Percentiles rank a stretch among this genome's conserved stretches.
Evolutionary conservation across 2,797 vertebrate species (phyloP).

Genomic region (Callimico goeldii): DNA sequence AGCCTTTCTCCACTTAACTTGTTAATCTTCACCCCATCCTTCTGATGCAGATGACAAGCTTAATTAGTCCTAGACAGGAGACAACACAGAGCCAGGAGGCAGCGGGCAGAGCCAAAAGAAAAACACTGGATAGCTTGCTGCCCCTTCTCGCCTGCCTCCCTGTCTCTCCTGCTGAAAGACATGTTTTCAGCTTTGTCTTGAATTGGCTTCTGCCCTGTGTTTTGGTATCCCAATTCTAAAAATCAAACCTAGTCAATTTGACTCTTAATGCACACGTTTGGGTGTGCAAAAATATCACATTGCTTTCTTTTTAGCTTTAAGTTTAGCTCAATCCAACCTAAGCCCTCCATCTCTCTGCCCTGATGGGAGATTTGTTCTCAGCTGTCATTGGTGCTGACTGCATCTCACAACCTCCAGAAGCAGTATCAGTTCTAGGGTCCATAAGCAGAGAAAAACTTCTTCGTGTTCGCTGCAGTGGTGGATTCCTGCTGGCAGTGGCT

Average conservation of each 20-base stretch:
- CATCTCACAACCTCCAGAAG: too few relatives aligned
- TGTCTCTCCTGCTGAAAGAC: constrained; percentile 41
- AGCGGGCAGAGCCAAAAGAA: constrained; percentile 6
- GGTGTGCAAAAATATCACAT: background rate
- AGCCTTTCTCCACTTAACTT: constrained; percentile 65
- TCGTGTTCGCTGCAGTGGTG: background rate
- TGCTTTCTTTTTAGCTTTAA: background rate
- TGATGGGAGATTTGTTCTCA: background rate
- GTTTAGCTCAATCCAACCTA: background rate
- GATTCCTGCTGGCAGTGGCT: background rate
- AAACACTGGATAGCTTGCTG: background rate
- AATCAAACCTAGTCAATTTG: background rate
- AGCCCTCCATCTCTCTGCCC: background rate
- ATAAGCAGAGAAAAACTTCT: background rate
- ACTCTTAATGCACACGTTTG: background rate
- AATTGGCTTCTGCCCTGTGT: background rate
- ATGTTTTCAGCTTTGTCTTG: constrained; percentile 1
- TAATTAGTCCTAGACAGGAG: constrained; percentile 70
- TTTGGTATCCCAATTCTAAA: background rate
- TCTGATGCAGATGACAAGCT: constrained; percentile 66
- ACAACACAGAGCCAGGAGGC: constrained; percentile 54
- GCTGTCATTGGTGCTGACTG: background rate
- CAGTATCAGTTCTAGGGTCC: background rate
- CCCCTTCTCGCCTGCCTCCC: background rate
- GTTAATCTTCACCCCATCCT: constrained; percentile 62